A percentile compares a stretch with the other conserved stretches of the same genome.
Evolutionary conservation across 2,888 invertebrate genomes (phyloP).

Genomic region (Leptinotarsa tumamoca): DNA sequence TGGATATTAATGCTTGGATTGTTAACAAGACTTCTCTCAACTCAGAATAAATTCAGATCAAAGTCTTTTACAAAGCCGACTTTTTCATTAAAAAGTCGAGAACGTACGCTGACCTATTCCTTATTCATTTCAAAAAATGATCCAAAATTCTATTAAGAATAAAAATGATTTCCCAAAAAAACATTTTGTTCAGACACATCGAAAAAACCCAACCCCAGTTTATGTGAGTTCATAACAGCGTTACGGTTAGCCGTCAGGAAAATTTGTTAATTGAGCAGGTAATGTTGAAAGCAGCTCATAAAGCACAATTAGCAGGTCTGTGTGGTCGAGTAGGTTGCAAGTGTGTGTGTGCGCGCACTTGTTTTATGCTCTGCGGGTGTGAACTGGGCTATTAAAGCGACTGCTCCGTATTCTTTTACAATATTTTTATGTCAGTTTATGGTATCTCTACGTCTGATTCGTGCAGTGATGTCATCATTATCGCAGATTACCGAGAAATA

Average conservation of each 20-base stretch:
- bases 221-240: not conserved
- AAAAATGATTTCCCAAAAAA: not conserved
- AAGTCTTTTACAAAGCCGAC: too few relatives aligned
- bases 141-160: too few relatives aligned
- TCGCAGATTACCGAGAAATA: conserved; percentile 14
- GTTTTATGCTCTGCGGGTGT: conserved; percentile 56
- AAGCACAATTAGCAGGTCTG: conserved; percentile 58
- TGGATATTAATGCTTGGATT: too few relatives aligned
- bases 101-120: too few relatives aligned
- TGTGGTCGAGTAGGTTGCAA: conserved; percentile 39
- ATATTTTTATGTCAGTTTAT: conserved; percentile 46
- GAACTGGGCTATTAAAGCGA: conserved; percentile 47
- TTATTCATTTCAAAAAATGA: too few relatives aligned
- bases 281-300: conserved; percentile 53
- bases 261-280: conserved; percentile 56
- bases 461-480: conserved; percentile 20
- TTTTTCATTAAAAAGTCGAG: too few relatives aligned
- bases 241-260: conserved; percentile 28
- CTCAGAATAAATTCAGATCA: too few relatives aligned
- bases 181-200: not conserved
- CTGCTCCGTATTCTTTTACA: conserved; percentile 41
- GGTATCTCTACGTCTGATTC: conserved; percentile 25
- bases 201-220: not conserved
- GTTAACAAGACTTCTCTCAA: too few relatives aligned
- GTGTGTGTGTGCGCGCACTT: conserved; percentile 46